A percentile compares a stretch with the other conserved stretches of the same genome.
These are phyloP conservation scores for Plectrocnemia conspersa DNA, from an alignment of 1,140 invertebrate genomes.

Conservation along the genomic window DNA sequence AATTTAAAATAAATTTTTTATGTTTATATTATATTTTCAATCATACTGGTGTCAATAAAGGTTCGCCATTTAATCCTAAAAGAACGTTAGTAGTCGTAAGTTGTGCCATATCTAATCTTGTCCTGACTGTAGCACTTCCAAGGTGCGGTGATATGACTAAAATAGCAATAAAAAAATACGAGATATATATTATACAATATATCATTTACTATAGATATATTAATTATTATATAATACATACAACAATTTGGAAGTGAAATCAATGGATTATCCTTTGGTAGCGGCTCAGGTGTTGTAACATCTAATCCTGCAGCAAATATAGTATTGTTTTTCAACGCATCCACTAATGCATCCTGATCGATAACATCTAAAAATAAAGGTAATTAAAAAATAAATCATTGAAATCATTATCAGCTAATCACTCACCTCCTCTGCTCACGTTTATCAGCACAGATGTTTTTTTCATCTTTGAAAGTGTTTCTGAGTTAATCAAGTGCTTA, in stretches of 20 bases:
- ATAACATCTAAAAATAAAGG: constrained; percentile 54
- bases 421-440: constrained; percentile 64
- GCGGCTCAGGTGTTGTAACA: constrained; percentile 84
- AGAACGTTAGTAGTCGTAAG: constrained; percentile 77
- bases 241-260: constrained; percentile 73
- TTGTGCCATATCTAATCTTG: constrained; percentile 72
- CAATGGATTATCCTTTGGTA: constrained; percentile 71
- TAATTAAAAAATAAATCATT: constrained; percentile 3
- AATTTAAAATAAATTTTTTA: too few relatives aligned
- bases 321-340: constrained; percentile 62
- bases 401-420: background rate
- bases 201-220: background rate
- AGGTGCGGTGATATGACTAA: constrained; percentile 79
- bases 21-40: background rate
- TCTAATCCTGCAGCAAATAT: constrained; percentile 87
- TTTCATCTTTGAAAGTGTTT: constrained; percentile 76
- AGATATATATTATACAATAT: constrained; percentile 1
- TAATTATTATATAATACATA: constrained; percentile 44
- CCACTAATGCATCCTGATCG: constrained; percentile 69
- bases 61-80: constrained; percentile 61
- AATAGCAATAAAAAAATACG: constrained; percentile 37
- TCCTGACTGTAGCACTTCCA: constrained; percentile 75
- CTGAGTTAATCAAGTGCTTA: constrained; percentile 63
- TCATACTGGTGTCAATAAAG: constrained; percentile 53
- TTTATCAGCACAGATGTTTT: constrained; percentile 73